These are phyloP conservation scores for Gnatocerus cornutus DNA, from an alignment of 2,888 invertebrate genomes.

Conservation along the genomic window DNA sequence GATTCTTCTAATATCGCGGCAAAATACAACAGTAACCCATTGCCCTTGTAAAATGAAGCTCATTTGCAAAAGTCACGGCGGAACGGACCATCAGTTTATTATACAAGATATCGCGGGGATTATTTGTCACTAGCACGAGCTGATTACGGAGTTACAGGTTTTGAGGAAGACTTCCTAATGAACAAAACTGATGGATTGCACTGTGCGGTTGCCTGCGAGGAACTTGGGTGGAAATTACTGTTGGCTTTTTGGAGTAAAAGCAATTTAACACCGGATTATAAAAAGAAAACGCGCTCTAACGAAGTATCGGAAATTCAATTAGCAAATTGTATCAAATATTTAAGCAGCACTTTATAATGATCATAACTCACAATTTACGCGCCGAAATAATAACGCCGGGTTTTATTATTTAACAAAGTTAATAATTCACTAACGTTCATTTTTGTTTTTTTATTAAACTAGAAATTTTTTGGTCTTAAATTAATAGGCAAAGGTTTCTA, in stretches of 20 bases:
- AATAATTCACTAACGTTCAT: no score
- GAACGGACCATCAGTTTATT: constrained; percentile 25
- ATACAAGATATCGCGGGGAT: constrained; percentile 17
- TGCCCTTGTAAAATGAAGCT: constrained; percentile 13
- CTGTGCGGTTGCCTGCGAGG: constrained; percentile 30
- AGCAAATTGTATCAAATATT: background rate
- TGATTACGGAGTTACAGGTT: constrained; percentile 42
- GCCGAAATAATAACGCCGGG: no score
- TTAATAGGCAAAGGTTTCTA: no score
- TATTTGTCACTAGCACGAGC: constrained; percentile 45
- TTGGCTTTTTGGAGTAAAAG: constrained; percentile 18
- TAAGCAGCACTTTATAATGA: background rate
- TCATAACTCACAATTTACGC: no score
- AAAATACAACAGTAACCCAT: constrained; percentile 21
- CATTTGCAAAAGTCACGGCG: constrained; percentile 25
- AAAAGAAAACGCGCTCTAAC: constrained; percentile 6
- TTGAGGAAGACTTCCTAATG: constrained; percentile 35
- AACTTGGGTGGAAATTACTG: constrained; percentile 33
- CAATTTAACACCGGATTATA: constrained; percentile 6
- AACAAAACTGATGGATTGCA: constrained; percentile 39
- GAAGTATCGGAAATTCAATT: constrained; percentile 1
- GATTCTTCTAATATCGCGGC: constrained; percentile 23
- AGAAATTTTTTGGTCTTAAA: no score
- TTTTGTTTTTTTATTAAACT: no score
- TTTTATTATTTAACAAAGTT: no score